Evolutionary conservation across 2,888 invertebrate species (phyloP), one percentile per base, ranked within the genome.

Genomic region (Drosophila prolongata): DNA sequence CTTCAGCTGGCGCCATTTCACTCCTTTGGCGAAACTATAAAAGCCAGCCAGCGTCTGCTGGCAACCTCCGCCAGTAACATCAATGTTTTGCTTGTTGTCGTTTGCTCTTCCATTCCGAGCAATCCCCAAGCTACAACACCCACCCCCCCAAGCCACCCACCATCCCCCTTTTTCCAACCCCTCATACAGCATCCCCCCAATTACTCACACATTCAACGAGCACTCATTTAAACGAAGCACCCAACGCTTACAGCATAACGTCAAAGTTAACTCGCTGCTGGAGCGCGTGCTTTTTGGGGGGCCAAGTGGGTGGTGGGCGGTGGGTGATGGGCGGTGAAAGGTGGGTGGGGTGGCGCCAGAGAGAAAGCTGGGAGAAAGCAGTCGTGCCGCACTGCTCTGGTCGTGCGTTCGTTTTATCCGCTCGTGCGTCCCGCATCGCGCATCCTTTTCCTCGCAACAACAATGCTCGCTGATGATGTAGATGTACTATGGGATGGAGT

Each of bases 161-260:
- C 16, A 14, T 16, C 24, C 53, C 19, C 34, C 16, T 16, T 14
- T n/a, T 6, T 9, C 30, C 43, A 44, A n/a, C 37, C 46, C 40
- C 37, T 19, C 42, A 40, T 14, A 56, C 75, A 71, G 68, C 78
- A 80, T 81, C 81, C 77, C 77, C 82, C 77, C 88, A 83, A 83
- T 87, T 87, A 83, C 88, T 85, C 88, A 82, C 88, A 81, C 88
- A 82, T 87, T 85, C 82, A 83, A 87, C 88, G 88, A 83, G 83
- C 83, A 87, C 82, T 83, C 88, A 87, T 83, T 83, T 87, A 87
- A 83, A 77, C 88, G 86, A 83, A 81, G 88, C 82, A 85, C 86
- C 83, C 82, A 81, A 81, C 79, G 82, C 88, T 81, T 78, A 83
- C 87, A 87, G 78, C 84, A 84, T 65, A 84, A 79, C 86, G 73